phyloP scores from a whole-genome alignment of 2,888 invertebrate species.

The Rotaria sp. region DNA sequence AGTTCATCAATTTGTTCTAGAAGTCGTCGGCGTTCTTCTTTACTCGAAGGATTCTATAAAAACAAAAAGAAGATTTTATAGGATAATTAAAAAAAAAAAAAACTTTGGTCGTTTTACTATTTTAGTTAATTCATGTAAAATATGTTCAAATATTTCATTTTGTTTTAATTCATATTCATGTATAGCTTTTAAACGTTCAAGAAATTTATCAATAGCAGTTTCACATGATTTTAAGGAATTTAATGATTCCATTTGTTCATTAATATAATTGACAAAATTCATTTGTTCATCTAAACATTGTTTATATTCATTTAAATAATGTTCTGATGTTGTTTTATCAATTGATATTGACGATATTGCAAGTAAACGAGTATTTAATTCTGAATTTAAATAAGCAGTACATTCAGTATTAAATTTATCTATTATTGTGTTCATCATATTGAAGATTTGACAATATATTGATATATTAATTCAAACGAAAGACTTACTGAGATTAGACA shows the following conservation, averaged over 20 bases:
- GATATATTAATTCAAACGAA: no score
- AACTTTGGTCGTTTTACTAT: not conserved
- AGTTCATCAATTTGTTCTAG: not conserved
- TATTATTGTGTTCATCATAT: not conserved
- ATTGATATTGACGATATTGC: not conserved
- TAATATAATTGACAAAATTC: not conserved
- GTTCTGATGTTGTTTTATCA: not conserved
- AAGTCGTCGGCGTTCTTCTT: not conserved
- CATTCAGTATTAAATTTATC: not conserved
- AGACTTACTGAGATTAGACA: no score
- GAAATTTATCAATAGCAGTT: not conserved
- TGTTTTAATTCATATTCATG: not conserved
- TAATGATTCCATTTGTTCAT: not conserved
- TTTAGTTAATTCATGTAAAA: not conserved
- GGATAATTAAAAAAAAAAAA: not conserved
- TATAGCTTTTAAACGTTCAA: not conserved
- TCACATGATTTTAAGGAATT: not conserved
- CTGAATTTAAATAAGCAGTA: not conserved
- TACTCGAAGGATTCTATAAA: not conserved
- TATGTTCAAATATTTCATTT: not conserved
- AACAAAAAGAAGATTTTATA: not conserved
- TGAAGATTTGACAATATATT: not conserved
- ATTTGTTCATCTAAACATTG: not conserved
- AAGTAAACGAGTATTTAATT: not conserved
- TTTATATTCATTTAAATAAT: not conserved